phyloP scores from a whole-genome alignment of 2,797 vertebrate genomes.

The Hippoglossus hippoglossus region DNA sequence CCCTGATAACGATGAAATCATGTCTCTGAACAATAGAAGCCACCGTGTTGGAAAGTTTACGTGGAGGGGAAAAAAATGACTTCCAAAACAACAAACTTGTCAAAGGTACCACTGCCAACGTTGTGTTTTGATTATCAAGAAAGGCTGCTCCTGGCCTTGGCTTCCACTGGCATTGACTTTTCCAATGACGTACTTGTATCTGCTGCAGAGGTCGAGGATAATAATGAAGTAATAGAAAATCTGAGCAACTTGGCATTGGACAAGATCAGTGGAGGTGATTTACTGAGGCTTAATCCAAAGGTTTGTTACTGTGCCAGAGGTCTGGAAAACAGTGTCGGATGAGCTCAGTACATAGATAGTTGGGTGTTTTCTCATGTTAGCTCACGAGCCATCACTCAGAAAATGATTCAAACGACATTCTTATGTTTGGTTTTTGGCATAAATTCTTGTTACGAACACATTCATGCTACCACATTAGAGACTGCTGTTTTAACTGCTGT shows the following conservation, averaged over 20 bases:
- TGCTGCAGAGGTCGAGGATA: slow-evolving; percentile 49
- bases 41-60: slow-evolving; percentile 44
- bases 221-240: slow-evolving; percentile 74
- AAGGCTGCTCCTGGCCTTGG: slow-evolving; percentile 48
- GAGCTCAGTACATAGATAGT: slow-evolving; percentile 30
- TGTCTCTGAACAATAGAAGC: slow-evolving; percentile 40
- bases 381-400: neutral
- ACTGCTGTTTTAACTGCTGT: no score
- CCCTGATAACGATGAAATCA: slow-evolving; percentile 37
- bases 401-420: neutral
- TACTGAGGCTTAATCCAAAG: slow-evolving; percentile 37
- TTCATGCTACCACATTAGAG: neutral
- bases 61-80: slow-evolving; percentile 29
- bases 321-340: slow-evolving; percentile 43
- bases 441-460: neutral
- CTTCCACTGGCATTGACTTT: slow-evolving; percentile 50
- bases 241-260: slow-evolving; percentile 55
- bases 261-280: slow-evolving; percentile 49
- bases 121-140: slow-evolving; percentile 66
- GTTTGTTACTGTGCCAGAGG: slow-evolving; percentile 28
- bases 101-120: slow-evolving; percentile 55
- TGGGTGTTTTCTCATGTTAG: slow-evolving; percentile 8
- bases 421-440: neutral
- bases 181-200: slow-evolving; percentile 68
- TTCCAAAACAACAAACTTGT: slow-evolving; percentile 68